Evolutionary conservation across 2,888 invertebrate genomes (phyloP).

Genomic region (Caradrina kadenii): DNA sequence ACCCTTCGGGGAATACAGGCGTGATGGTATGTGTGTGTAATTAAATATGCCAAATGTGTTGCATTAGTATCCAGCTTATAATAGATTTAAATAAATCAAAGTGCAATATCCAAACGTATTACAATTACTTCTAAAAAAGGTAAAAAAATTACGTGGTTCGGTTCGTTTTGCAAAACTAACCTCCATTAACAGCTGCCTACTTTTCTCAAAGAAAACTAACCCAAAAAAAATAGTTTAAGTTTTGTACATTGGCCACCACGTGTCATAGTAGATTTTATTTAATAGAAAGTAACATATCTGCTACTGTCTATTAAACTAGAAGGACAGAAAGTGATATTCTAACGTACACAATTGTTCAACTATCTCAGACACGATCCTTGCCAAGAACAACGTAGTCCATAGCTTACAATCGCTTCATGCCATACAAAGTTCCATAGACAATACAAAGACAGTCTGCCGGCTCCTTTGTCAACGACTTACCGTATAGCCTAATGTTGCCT

Average conservation of each 20-base stretch:
- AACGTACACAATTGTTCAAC: slow-evolving; percentile 18
- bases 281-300: neutral
- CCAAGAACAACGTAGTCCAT: slow-evolving; percentile 7
- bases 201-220: too few species aligned
- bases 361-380: slow-evolving; percentile 12
- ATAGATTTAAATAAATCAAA: too few species aligned
- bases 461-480: slow-evolving; percentile 88
- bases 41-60: too few species aligned
- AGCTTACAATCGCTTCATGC: slow-evolving; percentile 12
- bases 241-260: neutral
- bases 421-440: slow-evolving; percentile 33
- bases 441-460: slow-evolving; percentile 27
- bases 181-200: neutral
- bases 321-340: slow-evolving; percentile 11
- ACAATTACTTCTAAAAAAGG: too few species aligned
- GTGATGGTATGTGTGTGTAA: too few species aligned
- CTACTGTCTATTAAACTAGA: neutral
- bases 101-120: too few species aligned
- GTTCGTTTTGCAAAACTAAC: neutral
- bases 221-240: neutral
- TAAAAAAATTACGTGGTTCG: too few species aligned
- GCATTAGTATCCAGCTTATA: too few species aligned
- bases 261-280: neutral
- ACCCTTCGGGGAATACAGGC: too few species aligned
- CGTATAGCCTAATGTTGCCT: slow-evolving; percentile 96